Evolutionary conservation across 2,888 invertebrate genomes (phyloP).

Genomic region (Thysanoteuthis rhombus): DNA sequence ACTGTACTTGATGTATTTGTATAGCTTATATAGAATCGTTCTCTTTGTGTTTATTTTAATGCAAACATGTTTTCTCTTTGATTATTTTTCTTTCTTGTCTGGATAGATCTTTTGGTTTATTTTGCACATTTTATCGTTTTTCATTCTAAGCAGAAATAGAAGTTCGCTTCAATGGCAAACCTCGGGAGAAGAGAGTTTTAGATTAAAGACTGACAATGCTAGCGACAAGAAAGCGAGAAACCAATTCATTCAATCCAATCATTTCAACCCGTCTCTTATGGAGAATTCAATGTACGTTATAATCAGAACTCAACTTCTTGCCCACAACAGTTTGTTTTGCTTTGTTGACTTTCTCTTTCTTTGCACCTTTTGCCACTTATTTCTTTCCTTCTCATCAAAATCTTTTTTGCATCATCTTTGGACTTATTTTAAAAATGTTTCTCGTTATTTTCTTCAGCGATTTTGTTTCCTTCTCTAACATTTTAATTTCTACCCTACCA

Average conservation of each 20-base stretch:
- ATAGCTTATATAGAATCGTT: neutral
- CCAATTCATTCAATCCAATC: neutral
- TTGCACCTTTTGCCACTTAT: too few species aligned
- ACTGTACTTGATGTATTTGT: neutral
- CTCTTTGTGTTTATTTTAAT: neutral
- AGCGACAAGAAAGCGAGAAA: neutral
- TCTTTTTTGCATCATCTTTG: too few species aligned
- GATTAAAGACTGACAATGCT: neutral
- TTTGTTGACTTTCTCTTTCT: too few species aligned
- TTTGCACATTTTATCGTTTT: neutral
- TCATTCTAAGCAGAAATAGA: neutral
- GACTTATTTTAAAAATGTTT: too few species aligned
- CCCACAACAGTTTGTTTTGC: neutral
- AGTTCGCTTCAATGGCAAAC: neutral
- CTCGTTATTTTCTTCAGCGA: too few species aligned
- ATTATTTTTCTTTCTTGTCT: neutral
- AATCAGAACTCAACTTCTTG: neutral
- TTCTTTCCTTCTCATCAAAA: too few species aligned
- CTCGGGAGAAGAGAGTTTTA: neutral
- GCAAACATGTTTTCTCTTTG: neutral
- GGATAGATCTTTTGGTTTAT: neutral
- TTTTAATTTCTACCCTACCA: too few species aligned
- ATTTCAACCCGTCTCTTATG: slow-evolving; percentile 12
- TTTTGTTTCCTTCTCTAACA: too few species aligned
- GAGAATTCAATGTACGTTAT: neutral